Evolutionary conservation across 2,797 vertebrate genomes (phyloP).

Genomic region (Heteromormyrus szaboi): DNA sequence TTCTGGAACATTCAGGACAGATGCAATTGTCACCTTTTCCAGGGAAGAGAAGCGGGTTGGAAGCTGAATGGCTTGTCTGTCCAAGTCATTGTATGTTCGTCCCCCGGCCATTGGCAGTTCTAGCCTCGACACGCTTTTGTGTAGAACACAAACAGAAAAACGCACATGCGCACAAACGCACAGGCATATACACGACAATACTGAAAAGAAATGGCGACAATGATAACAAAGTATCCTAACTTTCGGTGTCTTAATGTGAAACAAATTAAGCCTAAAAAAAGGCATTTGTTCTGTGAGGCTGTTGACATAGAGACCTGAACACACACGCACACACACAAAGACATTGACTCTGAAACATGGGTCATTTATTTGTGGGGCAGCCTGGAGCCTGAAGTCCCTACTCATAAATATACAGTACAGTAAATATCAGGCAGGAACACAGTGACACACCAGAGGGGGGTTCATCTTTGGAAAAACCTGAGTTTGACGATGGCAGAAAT

Average conservation of each 20-base stretch:
- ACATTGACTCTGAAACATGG: neutral
- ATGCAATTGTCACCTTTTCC: constrained; percentile 39
- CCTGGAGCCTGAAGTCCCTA: neutral
- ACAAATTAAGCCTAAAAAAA: neutral
- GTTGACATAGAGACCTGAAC: neutral
- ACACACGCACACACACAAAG: neutral
- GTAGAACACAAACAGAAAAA: neutral
- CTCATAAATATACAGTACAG: neutral
- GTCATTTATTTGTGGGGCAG: neutral
- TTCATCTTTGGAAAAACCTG: neutral
- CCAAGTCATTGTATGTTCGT: neutral
- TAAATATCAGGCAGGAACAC: neutral
- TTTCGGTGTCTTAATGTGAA: neutral
- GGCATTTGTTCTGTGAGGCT: neutral
- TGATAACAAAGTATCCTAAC: neutral
- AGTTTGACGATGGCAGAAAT: neutral
- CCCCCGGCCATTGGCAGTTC: neutral
- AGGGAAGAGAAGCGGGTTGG: constrained; percentile 40
- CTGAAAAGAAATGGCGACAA: neutral
- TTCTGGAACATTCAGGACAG: neutral
- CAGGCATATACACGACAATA: neutral
- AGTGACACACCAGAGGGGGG: neutral
- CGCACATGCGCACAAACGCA: neutral
- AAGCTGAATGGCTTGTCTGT: constrained; percentile 9
- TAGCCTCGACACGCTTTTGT: neutral